Conservation (phyloP, 2,113 vertebrate species). For the Sebastes schlegelii region DNA sequence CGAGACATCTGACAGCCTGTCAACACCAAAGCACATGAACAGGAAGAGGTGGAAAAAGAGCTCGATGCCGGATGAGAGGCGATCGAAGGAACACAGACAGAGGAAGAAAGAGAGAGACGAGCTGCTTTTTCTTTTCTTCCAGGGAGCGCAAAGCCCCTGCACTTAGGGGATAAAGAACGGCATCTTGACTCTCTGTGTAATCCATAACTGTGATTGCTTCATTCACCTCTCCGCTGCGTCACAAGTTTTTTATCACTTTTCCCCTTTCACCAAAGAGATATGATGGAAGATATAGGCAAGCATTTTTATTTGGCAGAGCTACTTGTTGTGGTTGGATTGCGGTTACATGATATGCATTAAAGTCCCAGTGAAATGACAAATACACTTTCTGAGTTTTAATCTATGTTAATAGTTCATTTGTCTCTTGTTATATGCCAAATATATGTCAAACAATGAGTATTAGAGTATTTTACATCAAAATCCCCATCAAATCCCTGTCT, state of each 20-base stretch:
- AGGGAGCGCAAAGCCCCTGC: slow-evolving; percentile 41
- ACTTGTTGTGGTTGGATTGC: slow-evolving; percentile 11
- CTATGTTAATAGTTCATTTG: no score
- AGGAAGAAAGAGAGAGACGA: slow-evolving; percentile 30
- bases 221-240: slow-evolving; percentile 31
- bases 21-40: slow-evolving; percentile 29
- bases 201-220: slow-evolving; percentile 71
- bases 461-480: no score
- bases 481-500: no score
- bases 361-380: no score
- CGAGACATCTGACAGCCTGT: slow-evolving; percentile 45
- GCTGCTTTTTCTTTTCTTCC: slow-evolving; percentile 14
- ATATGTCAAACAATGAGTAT: no score
- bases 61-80: slow-evolving; percentile 42
- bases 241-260: slow-evolving; percentile 31
- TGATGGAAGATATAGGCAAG: neutral
- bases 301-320: neutral
- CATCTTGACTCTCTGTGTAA: slow-evolving; percentile 52
- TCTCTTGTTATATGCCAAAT: no score
- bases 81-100: slow-evolving; percentile 50
- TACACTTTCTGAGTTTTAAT: no score
- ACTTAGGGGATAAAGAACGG: slow-evolving; percentile 50
- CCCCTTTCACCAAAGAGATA: slow-evolving; percentile 15
- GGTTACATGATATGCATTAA: slow-evolving; percentile 3
- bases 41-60: slow-evolving; percentile 46